Conservation (phyloP, 2,888 invertebrate species). For the Erynnis tages region DNA sequence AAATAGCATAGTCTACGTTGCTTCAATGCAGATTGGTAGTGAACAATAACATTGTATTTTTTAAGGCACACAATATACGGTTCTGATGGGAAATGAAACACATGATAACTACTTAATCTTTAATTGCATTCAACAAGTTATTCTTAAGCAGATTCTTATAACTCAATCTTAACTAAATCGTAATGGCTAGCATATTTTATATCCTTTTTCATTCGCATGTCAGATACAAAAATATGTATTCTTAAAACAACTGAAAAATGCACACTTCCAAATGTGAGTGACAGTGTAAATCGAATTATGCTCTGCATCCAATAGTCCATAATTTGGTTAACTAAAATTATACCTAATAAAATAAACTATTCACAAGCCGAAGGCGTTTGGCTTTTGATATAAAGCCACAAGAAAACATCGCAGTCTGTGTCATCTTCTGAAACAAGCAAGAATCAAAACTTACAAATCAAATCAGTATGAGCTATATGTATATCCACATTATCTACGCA, state of each 20-base stretch:
- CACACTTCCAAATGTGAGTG: constrained; percentile 68
- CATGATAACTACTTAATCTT: constrained; percentile 67
- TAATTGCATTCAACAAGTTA: constrained; percentile 77
- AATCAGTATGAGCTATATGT: no score
- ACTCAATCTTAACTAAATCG: constrained; percentile 70
- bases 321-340: constrained; percentile 53
- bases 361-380: constrained; percentile 63
- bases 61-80: neutral
- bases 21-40: no score
- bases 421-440: constrained; percentile 56
- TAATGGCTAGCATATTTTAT: constrained; percentile 68
- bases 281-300: constrained; percentile 63
- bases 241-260: constrained; percentile 72
- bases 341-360: constrained; percentile 58
- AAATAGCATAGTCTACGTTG: no score
- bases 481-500: no score
- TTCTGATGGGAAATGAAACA: constrained; percentile 25
- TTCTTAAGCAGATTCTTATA: constrained; percentile 73
- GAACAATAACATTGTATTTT: constrained; percentile 29
- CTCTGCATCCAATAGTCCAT: constrained; percentile 55
- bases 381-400: constrained; percentile 67
- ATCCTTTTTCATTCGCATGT: constrained; percentile 59
- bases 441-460: constrained; percentile 15
- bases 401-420: constrained; percentile 59
- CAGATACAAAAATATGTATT: constrained; percentile 76